phyloP scores from a whole-genome alignment of 2,888 invertebrate species.

The Polyommatus icarus region DNA sequence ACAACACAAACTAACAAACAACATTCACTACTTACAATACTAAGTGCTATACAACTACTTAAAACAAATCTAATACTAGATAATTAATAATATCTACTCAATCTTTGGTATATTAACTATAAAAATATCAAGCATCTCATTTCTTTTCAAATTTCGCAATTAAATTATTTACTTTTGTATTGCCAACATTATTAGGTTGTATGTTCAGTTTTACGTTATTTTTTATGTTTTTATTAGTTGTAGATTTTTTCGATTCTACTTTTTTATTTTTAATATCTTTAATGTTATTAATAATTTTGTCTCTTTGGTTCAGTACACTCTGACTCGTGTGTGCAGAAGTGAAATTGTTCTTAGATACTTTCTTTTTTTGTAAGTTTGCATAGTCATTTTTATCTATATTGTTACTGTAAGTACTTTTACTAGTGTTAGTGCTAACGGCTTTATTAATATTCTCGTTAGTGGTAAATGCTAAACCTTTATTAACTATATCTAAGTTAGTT shows the following conservation, averaged over 20 bases:
- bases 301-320: not conserved
- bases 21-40: not conserved
- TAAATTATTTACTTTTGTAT: conserved; percentile 23
- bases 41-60: not conserved
- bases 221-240: not conserved
- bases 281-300: conserved; percentile 18
- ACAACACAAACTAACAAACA: not conserved
- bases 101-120: not conserved
- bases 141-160: conserved; percentile 25
- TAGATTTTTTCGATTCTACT: not conserved
- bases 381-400: not conserved
- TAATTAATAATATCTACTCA: not conserved
- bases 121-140: not conserved
- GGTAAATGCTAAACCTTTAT: conserved; percentile 82
- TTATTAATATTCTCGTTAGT: conserved; percentile 78
- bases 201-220: conserved; percentile 7
- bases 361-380: not conserved
- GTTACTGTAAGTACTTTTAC: not conserved
- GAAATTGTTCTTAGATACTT: not conserved
- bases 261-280: conserved; percentile 2
- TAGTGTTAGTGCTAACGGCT: conserved; percentile 37
- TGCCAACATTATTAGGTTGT: not conserved
- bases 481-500: conserved; percentile 75
- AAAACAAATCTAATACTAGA: not conserved
- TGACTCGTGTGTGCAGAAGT: not conserved